phyloP scores from a whole-genome alignment of 2,888 invertebrate species.

The Leucoma salicis region DNA sequence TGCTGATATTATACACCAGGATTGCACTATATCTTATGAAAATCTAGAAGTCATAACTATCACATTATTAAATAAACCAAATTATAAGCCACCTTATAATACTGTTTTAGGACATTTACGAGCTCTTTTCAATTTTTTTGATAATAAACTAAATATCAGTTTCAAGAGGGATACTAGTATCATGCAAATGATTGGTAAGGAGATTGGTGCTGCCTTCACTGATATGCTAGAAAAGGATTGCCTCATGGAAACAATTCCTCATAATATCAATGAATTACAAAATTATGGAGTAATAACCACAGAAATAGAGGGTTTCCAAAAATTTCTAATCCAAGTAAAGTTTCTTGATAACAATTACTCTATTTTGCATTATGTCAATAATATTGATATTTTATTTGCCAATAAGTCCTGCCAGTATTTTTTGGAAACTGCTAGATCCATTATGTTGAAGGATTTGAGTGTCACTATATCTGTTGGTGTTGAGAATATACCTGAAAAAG shows the following conservation, averaged over 20 bases:
- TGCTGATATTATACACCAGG: conserved; percentile 79
- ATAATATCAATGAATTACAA: conserved; percentile 86
- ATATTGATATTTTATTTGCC: conserved; percentile 89
- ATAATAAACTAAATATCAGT: conserved; percentile 76
- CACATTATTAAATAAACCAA: conserved; percentile 61
- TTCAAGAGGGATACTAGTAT: conserved; percentile 66
- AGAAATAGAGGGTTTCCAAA: conserved; percentile 86
- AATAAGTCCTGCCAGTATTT: conserved; percentile 89
- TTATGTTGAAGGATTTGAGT: conserved; percentile 92
- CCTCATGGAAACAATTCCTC: conserved; percentile 88
- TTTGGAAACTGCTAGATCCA: conserved; percentile 84
- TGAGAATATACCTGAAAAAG: conserved; percentile 55
- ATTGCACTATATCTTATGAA: conserved; percentile 64
- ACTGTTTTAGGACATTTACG: conserved; percentile 82
- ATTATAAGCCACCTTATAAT: conserved; percentile 70
- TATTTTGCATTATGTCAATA: conserved; percentile 86
- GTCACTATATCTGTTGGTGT: conserved; percentile 84
- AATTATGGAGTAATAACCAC: conserved; percentile 84
- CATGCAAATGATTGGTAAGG: conserved; percentile 79
- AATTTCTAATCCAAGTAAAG: conserved; percentile 80
- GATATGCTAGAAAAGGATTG: conserved; percentile 87
- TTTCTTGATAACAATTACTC: conserved; percentile 81
- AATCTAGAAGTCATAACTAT: conserved; percentile 55
- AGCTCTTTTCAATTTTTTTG: conserved; percentile 81
- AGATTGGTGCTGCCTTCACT: conserved; percentile 83